phyloP scores from a whole-genome alignment of 2,113 vertebrate genomes.

The Gyps fulvus region DNA sequence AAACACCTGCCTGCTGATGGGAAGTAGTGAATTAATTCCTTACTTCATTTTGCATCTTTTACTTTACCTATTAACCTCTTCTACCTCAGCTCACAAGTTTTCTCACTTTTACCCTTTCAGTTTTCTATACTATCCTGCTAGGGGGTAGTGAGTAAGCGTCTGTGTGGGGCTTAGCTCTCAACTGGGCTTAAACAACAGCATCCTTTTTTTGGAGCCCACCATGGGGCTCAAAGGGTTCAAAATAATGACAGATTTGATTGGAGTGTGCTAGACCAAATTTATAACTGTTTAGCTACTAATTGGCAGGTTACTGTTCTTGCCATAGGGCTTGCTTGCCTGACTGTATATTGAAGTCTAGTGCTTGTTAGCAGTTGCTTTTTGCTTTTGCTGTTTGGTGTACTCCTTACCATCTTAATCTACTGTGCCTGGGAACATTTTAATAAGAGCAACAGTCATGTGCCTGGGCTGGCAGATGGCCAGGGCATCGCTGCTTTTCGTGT shows the following conservation, averaged over 20 bases:
- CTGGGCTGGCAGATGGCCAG: background rate
- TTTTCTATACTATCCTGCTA: background rate
- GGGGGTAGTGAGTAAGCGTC: fast-evolving
- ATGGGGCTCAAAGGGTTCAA: background rate
- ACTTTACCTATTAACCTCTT: background rate
- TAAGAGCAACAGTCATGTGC: fast-evolving
- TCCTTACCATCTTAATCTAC: background rate
- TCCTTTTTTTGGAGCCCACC: background rate
- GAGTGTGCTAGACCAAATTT: background rate
- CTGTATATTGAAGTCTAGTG: background rate
- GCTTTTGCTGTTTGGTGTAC: background rate
- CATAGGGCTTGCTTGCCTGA: background rate
- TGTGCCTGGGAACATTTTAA: fast-evolving
- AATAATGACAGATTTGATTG: background rate
- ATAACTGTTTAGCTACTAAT: background rate
- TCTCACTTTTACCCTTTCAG: background rate
- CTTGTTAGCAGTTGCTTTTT: background rate
- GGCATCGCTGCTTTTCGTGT: background rate
- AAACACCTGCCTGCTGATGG: background rate
- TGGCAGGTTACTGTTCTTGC: background rate
- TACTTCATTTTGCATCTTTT: background rate
- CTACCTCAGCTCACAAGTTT: background rate
- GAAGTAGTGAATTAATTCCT: background rate
- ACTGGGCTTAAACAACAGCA: fast-evolving
- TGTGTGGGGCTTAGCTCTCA: background rate